A percentile compares a stretch with the other conserved stretches of the same genome.
phyloP scores from a whole-genome alignment of 1,140 invertebrate species.

The Varroa destructor region DNA sequence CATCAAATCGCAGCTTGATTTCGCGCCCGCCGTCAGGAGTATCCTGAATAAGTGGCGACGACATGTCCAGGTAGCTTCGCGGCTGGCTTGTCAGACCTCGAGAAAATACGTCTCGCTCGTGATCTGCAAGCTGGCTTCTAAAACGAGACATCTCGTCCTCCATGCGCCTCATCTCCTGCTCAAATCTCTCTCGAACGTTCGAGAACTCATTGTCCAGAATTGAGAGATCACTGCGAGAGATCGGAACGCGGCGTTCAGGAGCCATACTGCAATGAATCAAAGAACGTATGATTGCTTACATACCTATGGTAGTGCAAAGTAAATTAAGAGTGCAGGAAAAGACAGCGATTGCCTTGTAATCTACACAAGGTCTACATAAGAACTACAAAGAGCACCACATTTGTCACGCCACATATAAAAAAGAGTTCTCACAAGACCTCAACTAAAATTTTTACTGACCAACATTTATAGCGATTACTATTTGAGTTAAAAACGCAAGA shows the following conservation, averaged over 20 bases:
- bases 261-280: slow-evolving; percentile 34
- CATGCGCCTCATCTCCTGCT: slow-evolving; percentile 92
- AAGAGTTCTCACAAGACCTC: too few species aligned
- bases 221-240: slow-evolving; percentile 81
- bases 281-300: background rate
- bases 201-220: slow-evolving; percentile 92
- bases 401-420: too few species aligned
- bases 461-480: too few species aligned
- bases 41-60: slow-evolving; percentile 79
- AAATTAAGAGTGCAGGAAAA: too few species aligned
- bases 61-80: slow-evolving; percentile 57
- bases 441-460: too few species aligned
- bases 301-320: background rate
- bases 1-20: slow-evolving; percentile 79
- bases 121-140: slow-evolving; percentile 76
- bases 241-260: slow-evolving; percentile 49
- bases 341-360: too few species aligned
- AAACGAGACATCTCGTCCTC: slow-evolving; percentile 96
- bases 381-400: too few species aligned
- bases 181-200: slow-evolving; percentile 84
- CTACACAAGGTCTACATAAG: too few species aligned
- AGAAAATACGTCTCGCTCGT: slow-evolving; percentile 51
- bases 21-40: slow-evolving; percentile 62
- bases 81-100: slow-evolving; percentile 10
- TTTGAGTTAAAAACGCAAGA: too few species aligned